Conservation (phyloP, 2,113 vertebrate genomes). For the Sterna hirundo region DNA sequence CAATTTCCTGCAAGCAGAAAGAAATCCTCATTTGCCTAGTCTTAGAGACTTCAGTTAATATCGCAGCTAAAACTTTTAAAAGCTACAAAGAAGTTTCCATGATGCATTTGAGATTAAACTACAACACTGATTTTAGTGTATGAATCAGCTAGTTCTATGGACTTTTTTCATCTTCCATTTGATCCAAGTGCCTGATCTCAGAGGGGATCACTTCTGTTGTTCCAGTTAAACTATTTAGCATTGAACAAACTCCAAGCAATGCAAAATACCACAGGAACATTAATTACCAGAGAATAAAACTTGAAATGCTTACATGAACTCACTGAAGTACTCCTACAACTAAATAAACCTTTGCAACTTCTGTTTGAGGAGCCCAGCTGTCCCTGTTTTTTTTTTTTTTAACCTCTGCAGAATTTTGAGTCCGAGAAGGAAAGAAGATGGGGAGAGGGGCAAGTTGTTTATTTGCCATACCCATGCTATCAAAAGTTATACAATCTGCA, state of each 20-base stretch:
- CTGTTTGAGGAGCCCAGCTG: neutral
- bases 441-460: neutral
- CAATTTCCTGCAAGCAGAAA: neutral
- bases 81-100: neutral
- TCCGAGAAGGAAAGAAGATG: neutral
- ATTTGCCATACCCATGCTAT: neutral
- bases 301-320: neutral
- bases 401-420: neutral
- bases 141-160: neutral
- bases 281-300: constrained; percentile 18
- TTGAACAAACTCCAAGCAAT: constrained; percentile 40
- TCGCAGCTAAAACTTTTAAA: neutral
- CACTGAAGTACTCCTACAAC: constrained; percentile 10
- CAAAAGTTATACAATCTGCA: neutral
- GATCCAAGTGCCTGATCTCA: neutral
- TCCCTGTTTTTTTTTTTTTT: neutral
- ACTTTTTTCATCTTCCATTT: neutral
- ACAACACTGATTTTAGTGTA: neutral
- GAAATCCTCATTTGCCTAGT: neutral
- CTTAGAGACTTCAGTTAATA: neutral
- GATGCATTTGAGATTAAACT: neutral
- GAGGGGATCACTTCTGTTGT: neutral
- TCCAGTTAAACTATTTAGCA: constrained; percentile 30
- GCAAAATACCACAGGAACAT: constrained; percentile 13
- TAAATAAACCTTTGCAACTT: neutral